Percentiles rank a stretch among this genome's conserved stretches.
phyloP scores from a whole-genome alignment of 2,797 vertebrate species.

The Sebastes flavidus region DNA sequence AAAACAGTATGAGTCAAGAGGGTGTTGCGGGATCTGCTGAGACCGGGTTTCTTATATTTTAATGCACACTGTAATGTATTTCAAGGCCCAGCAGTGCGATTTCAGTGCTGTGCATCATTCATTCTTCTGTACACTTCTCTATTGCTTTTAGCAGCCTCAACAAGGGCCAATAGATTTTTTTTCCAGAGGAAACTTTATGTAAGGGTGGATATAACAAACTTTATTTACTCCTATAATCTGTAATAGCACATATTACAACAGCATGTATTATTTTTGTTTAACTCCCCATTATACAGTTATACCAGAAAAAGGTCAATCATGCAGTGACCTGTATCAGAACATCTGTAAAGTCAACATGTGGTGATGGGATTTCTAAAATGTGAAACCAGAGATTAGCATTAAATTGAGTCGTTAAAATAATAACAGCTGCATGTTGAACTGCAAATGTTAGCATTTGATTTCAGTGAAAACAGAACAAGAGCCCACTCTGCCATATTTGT shows the following conservation, averaged over 20 bases:
- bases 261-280: not conserved
- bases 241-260: not conserved
- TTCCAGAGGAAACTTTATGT: not conserved
- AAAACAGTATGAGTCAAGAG: constrained; percentile 44
- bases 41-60: constrained; percentile 30
- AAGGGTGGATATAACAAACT: not conserved
- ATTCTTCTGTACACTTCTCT: not conserved
- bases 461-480: constrained; percentile 22
- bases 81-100: constrained; percentile 2
- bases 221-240: not conserved
- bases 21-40: constrained; percentile 50
- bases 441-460: constrained; percentile 15
- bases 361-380: not conserved
- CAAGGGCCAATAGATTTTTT: not conserved
- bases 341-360: not conserved
- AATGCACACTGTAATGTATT: constrained; percentile 27
- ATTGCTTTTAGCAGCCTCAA: not conserved
- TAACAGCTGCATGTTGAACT: not conserved
- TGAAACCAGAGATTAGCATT: not conserved
- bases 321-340: not conserved
- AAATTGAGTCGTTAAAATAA: not conserved
- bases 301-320: not conserved
- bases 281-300: too few species aligned
- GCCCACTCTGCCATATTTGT: constrained; percentile 10
- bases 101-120: constrained; percentile 9